Evolutionary conservation across 2,888 invertebrate species (phyloP).

Genomic region (Papilio gigon): DNA sequence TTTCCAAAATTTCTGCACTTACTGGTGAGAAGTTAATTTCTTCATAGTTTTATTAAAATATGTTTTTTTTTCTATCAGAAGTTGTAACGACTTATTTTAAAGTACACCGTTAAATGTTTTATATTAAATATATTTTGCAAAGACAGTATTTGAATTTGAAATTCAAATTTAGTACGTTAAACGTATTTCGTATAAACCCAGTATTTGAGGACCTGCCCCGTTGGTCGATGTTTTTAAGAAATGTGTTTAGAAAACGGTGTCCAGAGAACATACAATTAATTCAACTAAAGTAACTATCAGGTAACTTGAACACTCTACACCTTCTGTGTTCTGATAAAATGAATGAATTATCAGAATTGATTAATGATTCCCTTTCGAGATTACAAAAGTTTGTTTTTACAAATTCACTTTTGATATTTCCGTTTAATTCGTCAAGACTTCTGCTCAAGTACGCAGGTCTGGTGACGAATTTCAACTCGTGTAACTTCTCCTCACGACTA

Average conservation of each 20-base stretch:
- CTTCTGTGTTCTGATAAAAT: slow-evolving; percentile 68
- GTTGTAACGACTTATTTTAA: no score
- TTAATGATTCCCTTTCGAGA: slow-evolving; percentile 66
- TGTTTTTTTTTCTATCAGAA: no score
- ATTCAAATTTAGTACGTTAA: no score
- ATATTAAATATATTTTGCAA: no score
- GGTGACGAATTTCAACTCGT: slow-evolving; percentile 60
- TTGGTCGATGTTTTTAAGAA: background rate
- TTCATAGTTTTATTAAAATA: no score
- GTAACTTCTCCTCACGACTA: slow-evolving; percentile 48
- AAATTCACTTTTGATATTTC: slow-evolving; percentile 60
- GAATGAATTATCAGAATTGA: slow-evolving; percentile 71
- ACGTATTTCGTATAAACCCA: no score
- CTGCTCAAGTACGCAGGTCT: slow-evolving; percentile 54
- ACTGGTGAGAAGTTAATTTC: no score
- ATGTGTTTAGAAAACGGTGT: background rate
- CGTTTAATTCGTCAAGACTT: slow-evolving; percentile 64
- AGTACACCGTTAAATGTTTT: no score
- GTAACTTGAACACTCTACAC: slow-evolving; percentile 58
- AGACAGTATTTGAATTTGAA: no score
- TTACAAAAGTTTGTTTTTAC: slow-evolving; percentile 64
- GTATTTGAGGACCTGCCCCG: no score
- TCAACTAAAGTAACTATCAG: slow-evolving; percentile 50
- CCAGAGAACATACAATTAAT: background rate
- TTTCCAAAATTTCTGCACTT: slow-evolving; percentile 28